These are phyloP conservation scores for Microhierax caerulescens DNA, from an alignment of 2,797 vertebrate species.

Conservation along the genomic window DNA sequence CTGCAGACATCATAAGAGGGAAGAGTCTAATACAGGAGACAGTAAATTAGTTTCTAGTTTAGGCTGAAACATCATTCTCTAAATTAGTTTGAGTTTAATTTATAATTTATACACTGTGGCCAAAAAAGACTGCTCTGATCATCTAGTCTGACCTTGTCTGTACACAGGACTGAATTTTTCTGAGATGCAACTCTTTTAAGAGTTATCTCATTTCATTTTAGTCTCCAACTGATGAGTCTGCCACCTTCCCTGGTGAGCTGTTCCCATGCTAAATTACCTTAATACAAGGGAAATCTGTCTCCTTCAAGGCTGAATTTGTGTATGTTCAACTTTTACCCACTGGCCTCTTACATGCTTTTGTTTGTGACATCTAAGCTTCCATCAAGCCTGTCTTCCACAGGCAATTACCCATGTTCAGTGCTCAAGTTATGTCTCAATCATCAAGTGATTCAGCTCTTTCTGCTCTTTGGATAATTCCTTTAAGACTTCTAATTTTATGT, in stretches of 20 bases:
- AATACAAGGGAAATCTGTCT: not conserved
- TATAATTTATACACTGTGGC: constrained; percentile 24
- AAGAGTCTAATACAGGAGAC: not conserved
- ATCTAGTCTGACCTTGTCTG: not conserved
- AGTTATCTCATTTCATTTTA: constrained; percentile 12
- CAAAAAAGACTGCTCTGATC: not conserved
- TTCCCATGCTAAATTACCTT: constrained; percentile 4
- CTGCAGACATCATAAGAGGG: not conserved
- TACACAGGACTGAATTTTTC: not conserved
- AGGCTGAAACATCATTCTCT: constrained; percentile 10
- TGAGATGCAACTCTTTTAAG: not conserved
- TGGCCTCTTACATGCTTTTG: not conserved
- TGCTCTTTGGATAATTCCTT: not conserved
- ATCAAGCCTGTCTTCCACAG: not conserved
- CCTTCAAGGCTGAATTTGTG: not conserved
- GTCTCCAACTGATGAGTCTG: not conserved
- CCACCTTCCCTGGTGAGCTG: not conserved
- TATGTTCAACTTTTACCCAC: not conserved
- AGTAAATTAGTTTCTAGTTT: constrained; percentile 48
- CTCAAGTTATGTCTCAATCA: not conserved
- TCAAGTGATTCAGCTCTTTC: not conserved
- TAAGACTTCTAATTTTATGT: not conserved
- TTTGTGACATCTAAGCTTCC: not conserved
- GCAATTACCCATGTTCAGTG: constrained; percentile 2
- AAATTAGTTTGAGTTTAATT: constrained; percentile 49